phyloP scores from a whole-genome alignment of 2,888 invertebrate genomes.

The Dryococelus australis region DNA sequence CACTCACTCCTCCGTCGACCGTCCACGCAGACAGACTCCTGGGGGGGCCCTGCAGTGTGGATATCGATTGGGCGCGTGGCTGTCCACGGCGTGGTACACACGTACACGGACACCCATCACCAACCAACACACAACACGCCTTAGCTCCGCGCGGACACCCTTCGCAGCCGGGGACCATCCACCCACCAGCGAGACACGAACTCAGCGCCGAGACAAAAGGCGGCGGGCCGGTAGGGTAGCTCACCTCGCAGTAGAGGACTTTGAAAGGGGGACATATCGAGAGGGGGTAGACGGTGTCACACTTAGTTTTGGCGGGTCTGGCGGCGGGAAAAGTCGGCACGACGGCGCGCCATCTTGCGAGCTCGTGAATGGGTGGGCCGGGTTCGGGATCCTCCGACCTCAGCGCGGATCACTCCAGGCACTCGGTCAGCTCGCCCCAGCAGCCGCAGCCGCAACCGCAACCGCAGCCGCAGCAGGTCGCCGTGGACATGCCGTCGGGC shows the following conservation, averaged over 20 bases:
- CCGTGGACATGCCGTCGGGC: slow-evolving; percentile 31
- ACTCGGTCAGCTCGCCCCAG: neutral
- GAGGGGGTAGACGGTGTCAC: no score
- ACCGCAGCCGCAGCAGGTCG: slow-evolving; percentile 22
- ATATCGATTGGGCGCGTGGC: neutral
- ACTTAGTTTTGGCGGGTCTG: neutral
- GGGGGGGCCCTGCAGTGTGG: slow-evolving; percentile 17
- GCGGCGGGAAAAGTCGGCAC: neutral
- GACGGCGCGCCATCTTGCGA: slow-evolving; percentile 26
- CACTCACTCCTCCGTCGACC: slow-evolving; percentile 29
- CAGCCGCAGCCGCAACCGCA: slow-evolving; percentile 18
- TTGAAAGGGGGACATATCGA: no score
- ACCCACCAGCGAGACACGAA: no score
- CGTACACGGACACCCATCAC: neutral
- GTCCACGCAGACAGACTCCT: slow-evolving; percentile 25
- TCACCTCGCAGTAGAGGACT: no score
- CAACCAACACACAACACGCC: neutral
- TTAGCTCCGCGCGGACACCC: no score
- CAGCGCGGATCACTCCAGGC: slow-evolving; percentile 39
- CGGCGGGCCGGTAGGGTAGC: no score
- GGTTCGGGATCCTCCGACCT: slow-evolving; percentile 40
- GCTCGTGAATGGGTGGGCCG: slow-evolving; percentile 43
- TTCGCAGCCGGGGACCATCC: no score
- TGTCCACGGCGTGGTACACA: neutral
- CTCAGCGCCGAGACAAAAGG: no score